A percentile compares a stretch with the other conserved stretches of the same genome.
Evolutionary conservation across 2,888 invertebrate species (phyloP).

Genomic region (Kuschelorhynchus macadamiae): DNA sequence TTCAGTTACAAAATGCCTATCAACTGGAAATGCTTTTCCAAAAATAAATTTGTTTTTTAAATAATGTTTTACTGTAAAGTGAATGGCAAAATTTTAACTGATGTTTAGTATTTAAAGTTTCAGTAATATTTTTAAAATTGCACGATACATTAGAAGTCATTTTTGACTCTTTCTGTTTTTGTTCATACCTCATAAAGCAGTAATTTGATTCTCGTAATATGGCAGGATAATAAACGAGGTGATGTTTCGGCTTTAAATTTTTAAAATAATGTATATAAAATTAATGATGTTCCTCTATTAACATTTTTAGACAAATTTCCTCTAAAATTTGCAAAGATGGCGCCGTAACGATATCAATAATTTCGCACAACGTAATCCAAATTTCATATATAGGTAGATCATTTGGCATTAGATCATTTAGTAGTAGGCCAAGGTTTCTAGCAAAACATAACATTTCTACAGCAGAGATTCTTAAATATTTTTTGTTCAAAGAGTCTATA

Average conservation of each 20-base stretch:
- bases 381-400: constrained; percentile 9
- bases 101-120: constrained; percentile 5
- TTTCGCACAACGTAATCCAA: constrained; percentile 17
- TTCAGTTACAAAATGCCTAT: too few relatives aligned
- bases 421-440: constrained; percentile 46
- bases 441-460: constrained; percentile 51
- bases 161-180: constrained; percentile 32
- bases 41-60: too few relatives aligned
- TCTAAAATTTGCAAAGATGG: not conserved
- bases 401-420: constrained; percentile 49
- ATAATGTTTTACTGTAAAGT: too few relatives aligned
- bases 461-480: constrained; percentile 51
- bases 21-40: too few relatives aligned
- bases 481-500: constrained; percentile 36
- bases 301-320: constrained; percentile 1
- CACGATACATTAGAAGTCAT: constrained; percentile 14
- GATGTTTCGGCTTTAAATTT: constrained; percentile 43
- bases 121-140: constrained; percentile 23
- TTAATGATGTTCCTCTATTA: constrained; percentile 39
- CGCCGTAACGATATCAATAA: constrained; percentile 21
- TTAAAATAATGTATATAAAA: constrained; percentile 20
- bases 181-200: constrained; percentile 42
- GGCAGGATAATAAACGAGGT: constrained; percentile 47
- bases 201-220: constrained; percentile 30
- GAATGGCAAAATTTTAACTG: too few relatives aligned